These are phyloP conservation scores for Pyrrhia umbra DNA, from an alignment of 2,888 invertebrate species.

Conservation along the genomic window DNA sequence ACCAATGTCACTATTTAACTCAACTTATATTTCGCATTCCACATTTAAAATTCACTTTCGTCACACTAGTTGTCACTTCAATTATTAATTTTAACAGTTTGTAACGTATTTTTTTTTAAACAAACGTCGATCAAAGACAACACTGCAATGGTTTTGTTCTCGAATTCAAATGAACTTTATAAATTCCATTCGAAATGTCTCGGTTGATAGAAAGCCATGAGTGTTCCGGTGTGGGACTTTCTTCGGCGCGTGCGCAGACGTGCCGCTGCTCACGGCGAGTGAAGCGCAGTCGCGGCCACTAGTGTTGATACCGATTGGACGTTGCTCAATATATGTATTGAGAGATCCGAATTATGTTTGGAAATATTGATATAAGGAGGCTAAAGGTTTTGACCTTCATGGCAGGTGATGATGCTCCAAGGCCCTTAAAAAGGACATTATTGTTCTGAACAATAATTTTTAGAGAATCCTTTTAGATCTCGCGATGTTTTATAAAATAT, in stretches of 20 bases:
- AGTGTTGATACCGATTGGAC: constrained; percentile 65
- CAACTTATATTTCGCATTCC: constrained; percentile 46
- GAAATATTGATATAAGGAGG: constrained; percentile 37
- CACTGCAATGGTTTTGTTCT: constrained; percentile 53
- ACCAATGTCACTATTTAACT: constrained; percentile 44
- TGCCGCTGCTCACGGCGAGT: constrained; percentile 79
- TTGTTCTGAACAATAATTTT: neutral
- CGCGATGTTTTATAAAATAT: no score
- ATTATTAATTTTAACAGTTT: constrained; percentile 23
- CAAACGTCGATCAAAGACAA: constrained; percentile 9
- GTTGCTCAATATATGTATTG: constrained; percentile 66
- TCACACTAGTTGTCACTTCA: constrained; percentile 61
- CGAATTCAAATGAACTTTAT: constrained; percentile 59
- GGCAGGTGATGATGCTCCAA: constrained; percentile 10
- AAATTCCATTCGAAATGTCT: constrained; percentile 69
- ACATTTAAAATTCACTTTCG: constrained; percentile 70
- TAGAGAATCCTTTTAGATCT: no score
- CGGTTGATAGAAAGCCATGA: constrained; percentile 82
- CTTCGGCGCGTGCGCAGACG: constrained; percentile 83
- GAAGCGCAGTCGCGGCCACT: constrained; percentile 72
- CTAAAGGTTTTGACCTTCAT: constrained; percentile 26
- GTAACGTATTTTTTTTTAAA: constrained; percentile 13
- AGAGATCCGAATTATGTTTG: constrained; percentile 51
- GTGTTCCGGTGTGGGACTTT: constrained; percentile 78
- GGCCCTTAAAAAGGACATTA: constrained; percentile 22